Base-by-base conservation (phyloP, 2,888 invertebrate genomes). In the Ennomos fuscantarius region DNA sequence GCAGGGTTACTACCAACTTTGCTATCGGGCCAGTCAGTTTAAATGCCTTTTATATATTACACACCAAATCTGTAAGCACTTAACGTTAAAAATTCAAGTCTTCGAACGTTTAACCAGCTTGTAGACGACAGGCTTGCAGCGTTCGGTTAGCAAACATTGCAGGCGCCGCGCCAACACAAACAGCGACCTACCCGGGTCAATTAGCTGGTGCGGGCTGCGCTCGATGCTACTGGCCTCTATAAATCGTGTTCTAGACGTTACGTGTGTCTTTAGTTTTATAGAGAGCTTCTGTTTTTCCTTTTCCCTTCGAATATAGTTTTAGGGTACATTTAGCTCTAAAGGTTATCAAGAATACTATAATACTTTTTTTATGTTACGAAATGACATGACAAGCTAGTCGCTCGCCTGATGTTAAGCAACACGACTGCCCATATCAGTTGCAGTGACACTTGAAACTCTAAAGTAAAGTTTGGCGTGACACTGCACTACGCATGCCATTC, bases 121-220 rank as follows among this genome's bases (percentile, higher is more conserved):
- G 76, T 71, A 71, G 69, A 66, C 75, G 73, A 24, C 72, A 76
- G 75, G 68, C 78, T 76, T 74, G 77, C 73, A 73, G 74, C 68
- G 73, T 66, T 76, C 69, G 70, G 76, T 76, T 63, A 46, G 71
- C 78, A 85, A 85, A 86, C 81, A 84, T 66, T 54, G 69, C 67
- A 76, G 78, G 78, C 77, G 74, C 73, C 68, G 76, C 74, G 82
- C 81, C 79, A 83, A 78, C 53, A 73, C 76, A 85, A 86, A 87
- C 83, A 84, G 49, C 53, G 73, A 70, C 70, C 66, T 62, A 63
- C 41, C 68, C 68, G 70, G 76, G 74, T 80, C 84, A 84, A 86
- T 86, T 86, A 84, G 79, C 77, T 74, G 70, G 65, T 71, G 68
- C 65, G 69, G 68, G 55, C 62, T 47, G 50, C 62, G 55, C 48